Evolutionary conservation across 2,888 invertebrate species (phyloP).

Genomic region (Caenorhabditis sp.): DNA sequence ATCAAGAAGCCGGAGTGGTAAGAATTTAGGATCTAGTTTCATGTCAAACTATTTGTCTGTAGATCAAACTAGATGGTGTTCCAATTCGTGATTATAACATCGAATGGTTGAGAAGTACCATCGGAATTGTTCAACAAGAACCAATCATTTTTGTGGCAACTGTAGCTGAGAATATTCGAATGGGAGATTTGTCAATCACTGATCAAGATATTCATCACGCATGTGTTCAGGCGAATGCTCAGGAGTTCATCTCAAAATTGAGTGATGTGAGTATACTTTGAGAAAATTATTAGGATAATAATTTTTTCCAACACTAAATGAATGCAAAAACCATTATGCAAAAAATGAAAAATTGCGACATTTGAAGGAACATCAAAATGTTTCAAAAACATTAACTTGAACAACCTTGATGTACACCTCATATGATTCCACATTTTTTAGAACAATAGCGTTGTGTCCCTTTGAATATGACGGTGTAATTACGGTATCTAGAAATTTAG

Average conservation of each 20-base stretch:
- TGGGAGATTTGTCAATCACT: constrained; percentile 71
- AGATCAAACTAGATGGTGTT: constrained; percentile 72
- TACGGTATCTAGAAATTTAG: too few species aligned
- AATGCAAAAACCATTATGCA: too few species aligned
- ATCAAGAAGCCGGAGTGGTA: constrained; percentile 52
- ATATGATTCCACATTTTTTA: too few species aligned
- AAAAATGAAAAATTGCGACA: too few species aligned
- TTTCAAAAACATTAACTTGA: too few species aligned
- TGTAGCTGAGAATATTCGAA: constrained; percentile 71
- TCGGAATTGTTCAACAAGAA: constrained; percentile 73
- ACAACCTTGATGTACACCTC: too few species aligned
- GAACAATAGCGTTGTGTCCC: too few species aligned
- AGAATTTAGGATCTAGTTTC: not conserved
- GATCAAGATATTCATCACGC: constrained; percentile 56
- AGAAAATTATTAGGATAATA: too few species aligned
- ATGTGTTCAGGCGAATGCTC: constrained; percentile 71
- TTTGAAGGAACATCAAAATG: too few species aligned
- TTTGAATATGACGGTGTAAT: too few species aligned
- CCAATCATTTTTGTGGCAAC: constrained; percentile 72
- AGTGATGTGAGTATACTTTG: constrained; percentile 57
- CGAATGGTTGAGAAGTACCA: constrained; percentile 71
- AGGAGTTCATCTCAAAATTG: constrained; percentile 72
- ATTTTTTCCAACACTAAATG: too few species aligned
- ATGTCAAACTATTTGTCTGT: constrained; percentile 1
- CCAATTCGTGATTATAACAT: constrained; percentile 62